phyloP scores from a whole-genome alignment of 2,888 invertebrate species.

The Hypolimnas misippus region DNA sequence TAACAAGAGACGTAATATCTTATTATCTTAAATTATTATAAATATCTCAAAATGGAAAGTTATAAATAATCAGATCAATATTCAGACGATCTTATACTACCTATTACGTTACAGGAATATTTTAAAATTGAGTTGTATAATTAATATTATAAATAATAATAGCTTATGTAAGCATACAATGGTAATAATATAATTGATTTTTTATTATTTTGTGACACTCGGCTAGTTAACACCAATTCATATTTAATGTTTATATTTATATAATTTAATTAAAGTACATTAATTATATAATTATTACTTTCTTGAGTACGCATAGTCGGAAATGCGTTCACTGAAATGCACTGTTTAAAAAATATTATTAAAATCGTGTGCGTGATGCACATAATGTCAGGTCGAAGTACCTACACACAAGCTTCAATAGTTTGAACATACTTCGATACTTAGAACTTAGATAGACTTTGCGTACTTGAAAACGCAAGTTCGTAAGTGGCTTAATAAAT shows the following conservation, averaged over 20 bases:
- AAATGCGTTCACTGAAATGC: too few species aligned
- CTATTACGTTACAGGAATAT: constrained; percentile 5
- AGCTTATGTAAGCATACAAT: background rate
- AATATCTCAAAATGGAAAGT: constrained; percentile 10
- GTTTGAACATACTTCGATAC: too few species aligned
- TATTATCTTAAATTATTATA: constrained; percentile 24
- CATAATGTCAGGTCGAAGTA: too few species aligned
- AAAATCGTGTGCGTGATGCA: too few species aligned
- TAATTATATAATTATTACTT: too few species aligned
- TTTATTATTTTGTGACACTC: background rate
- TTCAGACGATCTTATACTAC: constrained; percentile 22
- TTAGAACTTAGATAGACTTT: too few species aligned
- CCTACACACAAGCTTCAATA: too few species aligned
- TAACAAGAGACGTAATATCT: constrained; percentile 39
- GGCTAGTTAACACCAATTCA: background rate
- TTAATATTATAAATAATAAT: background rate
- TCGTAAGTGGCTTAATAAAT: too few species aligned
- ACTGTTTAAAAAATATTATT: too few species aligned
- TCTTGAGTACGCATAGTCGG: too few species aligned
- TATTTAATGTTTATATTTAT: background rate
- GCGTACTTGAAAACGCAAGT: too few species aligned
- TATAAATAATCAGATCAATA: constrained; percentile 14
- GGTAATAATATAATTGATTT: background rate
- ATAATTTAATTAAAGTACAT: too few species aligned
- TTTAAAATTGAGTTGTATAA: background rate